Base-by-base conservation (phyloP, 2,888 invertebrate species). In the Lottia gigantea region DNA sequence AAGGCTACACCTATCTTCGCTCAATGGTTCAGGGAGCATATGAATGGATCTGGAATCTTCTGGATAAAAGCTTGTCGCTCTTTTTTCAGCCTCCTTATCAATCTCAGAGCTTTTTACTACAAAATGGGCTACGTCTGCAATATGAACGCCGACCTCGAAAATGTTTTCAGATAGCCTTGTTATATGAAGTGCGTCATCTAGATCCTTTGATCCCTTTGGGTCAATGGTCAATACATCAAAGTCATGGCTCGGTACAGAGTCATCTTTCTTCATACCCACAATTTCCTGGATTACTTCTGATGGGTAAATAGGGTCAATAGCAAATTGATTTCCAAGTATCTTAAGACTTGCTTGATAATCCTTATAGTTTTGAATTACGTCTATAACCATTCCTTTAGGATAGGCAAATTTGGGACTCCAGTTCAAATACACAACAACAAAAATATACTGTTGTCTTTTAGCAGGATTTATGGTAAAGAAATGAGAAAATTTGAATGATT, bases 381-480 rank as follows among this genome's bases (percentile, higher is more conserved):
- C 75, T 46, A 82, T 71, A 6, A 81, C 74, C 12, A 77, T 80
- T 11, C 80, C 81, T 23, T 66, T 64, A 23, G 82, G 82, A 64
- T 82, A 82, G 14, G 77, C 68, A 62, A 68, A 67, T 23, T 67
- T 66, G 26, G 55, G 61, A 67, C 71, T 66, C 82, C 82, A 81
- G 23, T 65, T 71, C 11, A 81, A 71, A 25, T 74, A 74, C 6
- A 73, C 82, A 8, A 80, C 80, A 11, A 78, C 69, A 71, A 82
- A 81, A 3, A 81, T 75, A 66, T 73, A 79, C 11, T 73, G 76
- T 25, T 73, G 72, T 61, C 74, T 66, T 23, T 75, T 71, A 49
- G 72, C 76, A 19, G 79, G 78, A 61, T 72, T 69, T 26, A 78
- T 67, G 23, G 70, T 67, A 31, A 72, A 63, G 16, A 73, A 49